Evolutionary conservation across 2,888 invertebrate genomes (phyloP), one percentile per base, ranked within the genome.

Genomic region (Epinotia ramella): DNA sequence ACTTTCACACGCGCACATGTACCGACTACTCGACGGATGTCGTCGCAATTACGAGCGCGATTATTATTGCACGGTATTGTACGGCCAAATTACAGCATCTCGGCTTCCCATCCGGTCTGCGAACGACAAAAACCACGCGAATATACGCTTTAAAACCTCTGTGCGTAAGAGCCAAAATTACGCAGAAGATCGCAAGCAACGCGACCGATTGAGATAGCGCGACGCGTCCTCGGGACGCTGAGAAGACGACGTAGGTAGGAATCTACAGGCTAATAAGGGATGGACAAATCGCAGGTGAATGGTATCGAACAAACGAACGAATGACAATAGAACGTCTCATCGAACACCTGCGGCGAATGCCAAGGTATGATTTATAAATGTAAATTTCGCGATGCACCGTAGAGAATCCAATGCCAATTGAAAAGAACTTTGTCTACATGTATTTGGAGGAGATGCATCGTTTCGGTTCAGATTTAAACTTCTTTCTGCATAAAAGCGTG

Each of bases 21-120:
- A 85, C 80, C 81, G 73, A 79, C 82, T 84, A 86, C 82, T 83
- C 85, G 85, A 86, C 93, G 94, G 93, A 93, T 93, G 93, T 91
- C 91, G 89, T 85, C 87, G 91, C 92, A 92, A 93, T 94, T 93
- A 93, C 91, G 85, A 84, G 81, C 85, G 89, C 91, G 91, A 91
- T 93, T 93, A 93, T 93, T 93, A 91, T 90, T 90, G 89, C 89
- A 89, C 87, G 86, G 89, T 88, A 93, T 93, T 93, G 93, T 93
- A 88, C 89, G 87, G 86, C 90, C 90, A 90, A 93, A 93, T 91
- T 91, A 90, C 91, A 88, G 88, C 92, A 88, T 92, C 92, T 93
- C 92, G 86, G 87, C 91, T 92, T 91, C 90, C 91, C 93, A 92
- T 93, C 93, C 94, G 92, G 92, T 87, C 83, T 84, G 82, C 81